Percentiles rank a stretch among this genome's conserved stretches.
These are phyloP conservation scores for Champsocephalus esox DNA, from an alignment of 2,797 vertebrate species.

Conservation along the genomic window DNA sequence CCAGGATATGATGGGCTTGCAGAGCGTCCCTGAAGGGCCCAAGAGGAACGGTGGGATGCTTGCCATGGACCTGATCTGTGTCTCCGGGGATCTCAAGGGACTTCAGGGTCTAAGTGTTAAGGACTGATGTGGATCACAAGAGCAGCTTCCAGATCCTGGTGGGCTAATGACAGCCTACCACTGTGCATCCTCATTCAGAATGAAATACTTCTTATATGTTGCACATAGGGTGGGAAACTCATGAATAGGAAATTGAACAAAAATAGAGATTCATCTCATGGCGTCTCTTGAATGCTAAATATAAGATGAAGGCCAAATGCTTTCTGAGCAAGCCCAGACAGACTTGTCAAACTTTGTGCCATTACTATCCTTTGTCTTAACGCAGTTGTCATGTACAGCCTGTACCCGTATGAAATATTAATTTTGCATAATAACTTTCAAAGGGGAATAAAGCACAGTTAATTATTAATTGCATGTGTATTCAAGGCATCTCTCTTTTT, in stretches of 20 bases:
- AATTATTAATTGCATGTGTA: constrained; percentile 90
- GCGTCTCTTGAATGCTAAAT: constrained; percentile 79
- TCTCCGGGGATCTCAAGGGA: constrained; percentile 42
- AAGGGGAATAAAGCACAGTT: constrained; percentile 88
- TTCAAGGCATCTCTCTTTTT: constrained; percentile 84
- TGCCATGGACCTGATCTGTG: constrained; percentile 19
- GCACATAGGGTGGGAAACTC: constrained; percentile 69
- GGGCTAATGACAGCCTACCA: constrained; percentile 50
- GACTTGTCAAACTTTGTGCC: constrained; percentile 85
- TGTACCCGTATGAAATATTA: constrained; percentile 87
- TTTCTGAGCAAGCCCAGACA: constrained; percentile 81
- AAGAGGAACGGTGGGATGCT: constrained; percentile 29
- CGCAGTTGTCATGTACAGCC: constrained; percentile 85
- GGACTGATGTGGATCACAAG: constrained; percentile 43
- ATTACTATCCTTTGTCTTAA: constrained; percentile 87
- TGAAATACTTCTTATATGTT: constrained; percentile 58
- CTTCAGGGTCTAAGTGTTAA: constrained; percentile 56
- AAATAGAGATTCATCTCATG: constrained; percentile 77
- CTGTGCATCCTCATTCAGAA: constrained; percentile 53
- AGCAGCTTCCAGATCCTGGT: constrained; percentile 42
- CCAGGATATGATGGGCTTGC: constrained; percentile 2
- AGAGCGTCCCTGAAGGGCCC: constrained; percentile 25
- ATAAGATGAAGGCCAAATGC: constrained; percentile 81
- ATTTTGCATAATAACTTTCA: constrained; percentile 88
- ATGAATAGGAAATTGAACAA: constrained; percentile 77